Evolutionary conservation across 2,797 vertebrate species (phyloP).

Genomic region (Labroides dimidiatus): DNA sequence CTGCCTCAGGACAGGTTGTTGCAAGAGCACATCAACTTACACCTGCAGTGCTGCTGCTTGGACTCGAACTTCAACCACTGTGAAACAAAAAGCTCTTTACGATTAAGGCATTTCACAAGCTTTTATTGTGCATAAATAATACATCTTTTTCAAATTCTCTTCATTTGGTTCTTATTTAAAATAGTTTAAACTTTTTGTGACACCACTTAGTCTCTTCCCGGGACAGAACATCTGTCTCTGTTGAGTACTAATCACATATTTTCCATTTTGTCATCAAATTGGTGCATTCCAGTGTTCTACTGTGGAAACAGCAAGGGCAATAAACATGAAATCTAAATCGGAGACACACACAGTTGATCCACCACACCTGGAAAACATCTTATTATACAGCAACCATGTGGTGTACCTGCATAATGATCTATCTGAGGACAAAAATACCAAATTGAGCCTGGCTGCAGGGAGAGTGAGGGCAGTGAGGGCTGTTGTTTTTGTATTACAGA

Average conservation of each 20-base stretch:
- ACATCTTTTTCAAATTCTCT: background rate
- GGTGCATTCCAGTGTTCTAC: conserved; percentile 18
- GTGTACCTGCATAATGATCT: conserved; percentile 37
- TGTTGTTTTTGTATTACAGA: conserved; percentile 6
- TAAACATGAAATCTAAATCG: conserved; percentile 28
- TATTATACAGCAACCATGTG: conserved; percentile 42
- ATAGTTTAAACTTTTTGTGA: conserved; percentile 5
- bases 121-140: background rate
- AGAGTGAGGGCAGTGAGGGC: background rate
- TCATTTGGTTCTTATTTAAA: background rate
- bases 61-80: background rate
- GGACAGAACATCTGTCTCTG: conserved; percentile 17
- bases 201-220: background rate
- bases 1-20: background rate
- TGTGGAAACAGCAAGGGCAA: conserved; percentile 1
- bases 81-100: background rate
- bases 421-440: conserved; percentile 35
- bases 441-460: conserved; percentile 7
- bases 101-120: background rate
- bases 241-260: conserved; percentile 7
- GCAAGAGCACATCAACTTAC: background rate
- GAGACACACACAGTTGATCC: conserved; percentile 18
- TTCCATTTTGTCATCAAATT: conserved; percentile 17
- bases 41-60: background rate
- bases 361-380: conserved; percentile 49